These are phyloP conservation scores for Mercenaria mercenaria DNA, from an alignment of 1,140 invertebrate genomes.

Conservation along the genomic window DNA sequence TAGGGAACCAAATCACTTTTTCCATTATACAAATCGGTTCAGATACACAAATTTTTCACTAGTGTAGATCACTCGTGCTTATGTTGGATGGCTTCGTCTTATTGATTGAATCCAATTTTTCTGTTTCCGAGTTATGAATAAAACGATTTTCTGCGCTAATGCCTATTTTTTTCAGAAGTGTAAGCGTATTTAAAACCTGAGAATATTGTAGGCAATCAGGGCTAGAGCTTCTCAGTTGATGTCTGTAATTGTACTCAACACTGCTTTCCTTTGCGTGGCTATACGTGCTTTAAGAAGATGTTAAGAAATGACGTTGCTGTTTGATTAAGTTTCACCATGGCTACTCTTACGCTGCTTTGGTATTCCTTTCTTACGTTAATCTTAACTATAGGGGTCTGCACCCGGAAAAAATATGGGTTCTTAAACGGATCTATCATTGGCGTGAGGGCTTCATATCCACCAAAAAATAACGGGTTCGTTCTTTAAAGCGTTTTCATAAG, in stretches of 20 bases:
- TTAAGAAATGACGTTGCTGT: conserved; percentile 3
- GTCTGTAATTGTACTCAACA: neutral
- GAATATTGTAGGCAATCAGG: too few species aligned
- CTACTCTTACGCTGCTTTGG: neutral
- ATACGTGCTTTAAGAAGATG: neutral
- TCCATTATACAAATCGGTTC: neutral
- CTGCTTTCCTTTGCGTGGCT: neutral
- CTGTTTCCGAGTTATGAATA: neutral
- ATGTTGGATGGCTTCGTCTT: neutral
- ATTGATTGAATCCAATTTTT: neutral
- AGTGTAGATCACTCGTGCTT: neutral
- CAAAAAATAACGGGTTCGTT: neutral
- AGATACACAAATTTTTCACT: neutral
- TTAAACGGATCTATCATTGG: neutral
- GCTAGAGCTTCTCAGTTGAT: neutral
- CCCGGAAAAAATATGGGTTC: conserved; percentile 13
- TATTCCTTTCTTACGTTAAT: too few species aligned
- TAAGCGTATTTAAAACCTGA: neutral
- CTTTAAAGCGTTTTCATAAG: conserved; percentile 12
- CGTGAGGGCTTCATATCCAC: neutral
- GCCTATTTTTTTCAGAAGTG: neutral
- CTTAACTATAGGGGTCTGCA: neutral
- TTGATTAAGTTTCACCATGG: neutral
- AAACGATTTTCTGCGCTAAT: neutral
- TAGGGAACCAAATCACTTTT: neutral